Conservation (phyloP, 2,113 vertebrate species). For the Elanoides forficatus region DNA sequence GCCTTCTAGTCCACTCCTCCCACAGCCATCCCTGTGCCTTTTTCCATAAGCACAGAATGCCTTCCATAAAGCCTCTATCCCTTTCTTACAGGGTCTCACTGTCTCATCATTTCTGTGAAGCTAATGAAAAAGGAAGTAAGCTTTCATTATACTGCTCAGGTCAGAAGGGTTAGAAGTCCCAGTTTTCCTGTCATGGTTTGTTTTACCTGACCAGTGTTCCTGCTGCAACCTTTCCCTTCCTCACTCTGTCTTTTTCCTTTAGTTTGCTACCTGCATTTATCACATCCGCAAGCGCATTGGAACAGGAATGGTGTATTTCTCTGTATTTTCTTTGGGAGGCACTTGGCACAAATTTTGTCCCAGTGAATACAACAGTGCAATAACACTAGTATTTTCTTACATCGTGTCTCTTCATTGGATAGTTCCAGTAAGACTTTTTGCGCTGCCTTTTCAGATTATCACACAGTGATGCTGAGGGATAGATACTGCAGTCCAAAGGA, state of each 20-base stretch:
- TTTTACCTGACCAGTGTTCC: not conserved
- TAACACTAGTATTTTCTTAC: not conserved
- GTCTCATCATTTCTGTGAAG: not conserved
- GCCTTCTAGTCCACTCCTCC: not conserved
- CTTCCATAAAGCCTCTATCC: not conserved
- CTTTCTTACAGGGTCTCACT: not conserved
- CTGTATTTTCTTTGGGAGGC: not conserved
- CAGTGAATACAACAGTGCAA: not conserved
- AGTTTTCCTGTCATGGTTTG: not conserved
- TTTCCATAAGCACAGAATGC: not conserved
- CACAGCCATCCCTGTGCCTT: not conserved
- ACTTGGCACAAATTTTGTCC: not conserved
- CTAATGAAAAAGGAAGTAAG: not conserved
- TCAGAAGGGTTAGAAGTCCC: not conserved
- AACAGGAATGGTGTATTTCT: not conserved
- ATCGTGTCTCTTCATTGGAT: not conserved
- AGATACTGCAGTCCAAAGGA: not conserved
- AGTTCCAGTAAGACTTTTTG: not conserved
- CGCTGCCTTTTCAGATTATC: not conserved
- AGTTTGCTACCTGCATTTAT: not conserved
- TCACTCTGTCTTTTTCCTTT: not conserved
- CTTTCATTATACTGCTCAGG: not conserved
- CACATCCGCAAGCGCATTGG: not conserved
- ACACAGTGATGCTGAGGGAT: not conserved
- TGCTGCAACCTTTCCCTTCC: not conserved